Conservation (phyloP, 2,113 vertebrate species). For the Myrmophylax atrothorax region DNA sequence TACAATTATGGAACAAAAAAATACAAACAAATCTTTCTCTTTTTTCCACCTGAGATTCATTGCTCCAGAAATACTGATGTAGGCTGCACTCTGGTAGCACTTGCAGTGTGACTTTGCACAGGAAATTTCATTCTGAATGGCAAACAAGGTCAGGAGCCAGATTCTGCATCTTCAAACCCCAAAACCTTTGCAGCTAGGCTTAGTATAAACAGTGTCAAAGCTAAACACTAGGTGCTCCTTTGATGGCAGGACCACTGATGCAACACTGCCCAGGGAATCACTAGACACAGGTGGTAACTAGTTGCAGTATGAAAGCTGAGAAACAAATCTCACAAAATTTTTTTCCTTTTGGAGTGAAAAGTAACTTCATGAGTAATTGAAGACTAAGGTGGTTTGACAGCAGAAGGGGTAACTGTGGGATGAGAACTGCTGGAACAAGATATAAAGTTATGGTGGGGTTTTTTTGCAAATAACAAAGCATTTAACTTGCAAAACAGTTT, state of each 20-base stretch:
- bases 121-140: neutral
- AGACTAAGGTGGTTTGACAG: neutral
- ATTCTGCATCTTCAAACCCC: neutral
- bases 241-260: neutral
- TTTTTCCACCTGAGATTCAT: neutral
- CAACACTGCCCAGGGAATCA: neutral
- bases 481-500: neutral
- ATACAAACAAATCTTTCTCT: neutral
- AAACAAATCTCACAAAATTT: neutral
- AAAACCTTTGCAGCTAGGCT: neutral
- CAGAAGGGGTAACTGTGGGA: neutral
- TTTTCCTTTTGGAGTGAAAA: neutral
- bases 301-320: neutral
- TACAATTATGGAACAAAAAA: neutral
- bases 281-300: neutral
- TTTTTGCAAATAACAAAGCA: neutral
- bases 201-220: neutral
- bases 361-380: neutral
- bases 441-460: neutral
- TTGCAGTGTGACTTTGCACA: neutral
- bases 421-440: neutral
- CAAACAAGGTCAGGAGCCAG: neutral
- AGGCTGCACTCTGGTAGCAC: neutral
- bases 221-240: neutral
- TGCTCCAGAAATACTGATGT: neutral